phyloP scores from a whole-genome alignment of 2,888 invertebrate species.

The Aporophyla lueneburgensis region DNA sequence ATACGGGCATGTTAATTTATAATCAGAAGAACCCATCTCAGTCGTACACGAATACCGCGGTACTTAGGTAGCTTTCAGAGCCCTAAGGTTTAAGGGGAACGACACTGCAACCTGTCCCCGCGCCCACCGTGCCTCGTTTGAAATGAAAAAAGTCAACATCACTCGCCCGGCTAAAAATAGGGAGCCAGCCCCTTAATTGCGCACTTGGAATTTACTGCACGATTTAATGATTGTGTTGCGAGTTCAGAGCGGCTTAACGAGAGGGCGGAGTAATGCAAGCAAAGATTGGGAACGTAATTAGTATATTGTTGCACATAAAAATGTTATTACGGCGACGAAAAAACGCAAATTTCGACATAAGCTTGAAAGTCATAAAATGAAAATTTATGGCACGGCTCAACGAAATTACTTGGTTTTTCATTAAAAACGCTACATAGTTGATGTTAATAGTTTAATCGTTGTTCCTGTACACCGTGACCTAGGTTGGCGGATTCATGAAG shows the following conservation, averaged over 20 bases:
- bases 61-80: slow-evolving; percentile 62
- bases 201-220: slow-evolving; percentile 86
- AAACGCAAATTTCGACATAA: slow-evolving; percentile 51
- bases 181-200: slow-evolving; percentile 84
- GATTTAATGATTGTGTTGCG: slow-evolving; percentile 81
- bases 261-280: slow-evolving; percentile 72
- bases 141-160: slow-evolving; percentile 77
- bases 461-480: slow-evolving; percentile 49
- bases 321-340: slow-evolving; percentile 62
- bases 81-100: slow-evolving; percentile 76
- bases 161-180: slow-evolving; percentile 86
- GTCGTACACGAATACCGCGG: slow-evolving; percentile 57
- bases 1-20: slow-evolving; percentile 71
- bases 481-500: slow-evolving; percentile 25
- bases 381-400: slow-evolving; percentile 53
- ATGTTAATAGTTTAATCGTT: slow-evolving; percentile 36
- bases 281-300: slow-evolving; percentile 76
- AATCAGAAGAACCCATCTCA: slow-evolving; percentile 72
- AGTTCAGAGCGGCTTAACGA: slow-evolving; percentile 67
- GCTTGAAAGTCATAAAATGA: slow-evolving; percentile 55
- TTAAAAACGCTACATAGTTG: slow-evolving; percentile 23
- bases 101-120: slow-evolving; percentile 75
- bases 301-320: slow-evolving; percentile 72
- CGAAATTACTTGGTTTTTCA: slow-evolving; percentile 24
- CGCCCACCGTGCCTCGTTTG: slow-evolving; percentile 65